A percentile compares a stretch with the other conserved stretches of the same genome.
Conservation (phyloP, 2,888 invertebrate genomes). For the Himalopsyche tibetana region DNA sequence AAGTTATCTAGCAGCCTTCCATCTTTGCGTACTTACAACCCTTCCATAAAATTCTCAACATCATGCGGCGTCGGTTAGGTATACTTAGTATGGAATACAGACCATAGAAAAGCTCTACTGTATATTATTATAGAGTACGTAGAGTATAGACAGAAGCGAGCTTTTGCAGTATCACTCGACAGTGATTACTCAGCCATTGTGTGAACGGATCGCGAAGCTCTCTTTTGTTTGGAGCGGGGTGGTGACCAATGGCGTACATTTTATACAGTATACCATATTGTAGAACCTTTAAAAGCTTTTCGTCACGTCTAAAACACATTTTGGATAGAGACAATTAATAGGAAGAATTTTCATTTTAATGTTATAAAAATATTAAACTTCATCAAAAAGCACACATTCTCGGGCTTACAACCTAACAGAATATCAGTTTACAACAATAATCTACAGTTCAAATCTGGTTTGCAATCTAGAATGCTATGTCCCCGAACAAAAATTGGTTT, state of each 20-base stretch:
- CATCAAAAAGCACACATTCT: no score
- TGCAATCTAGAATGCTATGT: no score
- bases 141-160: slow-evolving; percentile 13
- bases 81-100: not conserved
- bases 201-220: slow-evolving; percentile 31
- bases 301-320: no score
- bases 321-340: no score
- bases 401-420: no score
- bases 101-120: slow-evolving; percentile 5
- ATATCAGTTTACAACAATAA: no score
- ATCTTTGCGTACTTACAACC: not conserved
- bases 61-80: not conserved
- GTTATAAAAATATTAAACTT: no score
- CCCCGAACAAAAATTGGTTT: no score
- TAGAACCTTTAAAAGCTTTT: no score
- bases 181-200: slow-evolving; percentile 46
- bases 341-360: no score
- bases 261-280: no score
- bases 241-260: slow-evolving; percentile 43
- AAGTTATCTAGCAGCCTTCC: not conserved
- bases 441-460: no score
- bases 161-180: slow-evolving; percentile 39
- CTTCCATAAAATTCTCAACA: slow-evolving; percentile 26
- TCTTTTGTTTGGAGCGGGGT: slow-evolving; percentile 26
- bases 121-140: slow-evolving; percentile 11